A percentile compares a stretch with the other conserved stretches of the same genome.
Evolutionary conservation across 2,113 vertebrate species (phyloP).

Genomic region (Erinaceus europaeus): DNA sequence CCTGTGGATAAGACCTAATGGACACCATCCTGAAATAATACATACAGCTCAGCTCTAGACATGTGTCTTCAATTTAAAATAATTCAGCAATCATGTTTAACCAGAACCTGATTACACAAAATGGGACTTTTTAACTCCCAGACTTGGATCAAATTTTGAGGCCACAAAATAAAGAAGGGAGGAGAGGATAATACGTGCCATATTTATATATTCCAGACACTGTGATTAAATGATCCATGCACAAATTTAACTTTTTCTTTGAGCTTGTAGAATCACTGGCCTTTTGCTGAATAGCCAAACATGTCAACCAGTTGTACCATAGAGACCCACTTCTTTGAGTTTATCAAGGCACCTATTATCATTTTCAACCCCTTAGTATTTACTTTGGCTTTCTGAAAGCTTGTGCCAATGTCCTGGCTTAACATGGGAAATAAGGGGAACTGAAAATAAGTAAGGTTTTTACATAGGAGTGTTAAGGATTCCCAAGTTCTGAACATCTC

Average conservation of each 20-base stretch:
- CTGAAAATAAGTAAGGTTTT: neutral
- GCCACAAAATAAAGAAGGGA: conserved; percentile 61
- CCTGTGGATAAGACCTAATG: conserved; percentile 86
- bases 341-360: conserved; percentile 77
- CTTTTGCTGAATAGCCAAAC: too few relatives aligned
- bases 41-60: conserved; percentile 81
- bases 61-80: conserved; percentile 91
- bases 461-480: neutral
- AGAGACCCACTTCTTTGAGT: conserved; percentile 82
- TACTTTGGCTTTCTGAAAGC: conserved; percentile 72
- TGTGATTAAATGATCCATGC: conserved; percentile 78
- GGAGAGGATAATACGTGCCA: conserved; percentile 58
- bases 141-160: conserved; percentile 87
- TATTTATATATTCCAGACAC: conserved; percentile 84
- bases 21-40: conserved; percentile 89
- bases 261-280: too few relatives aligned
- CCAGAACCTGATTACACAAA: conserved; percentile 91
- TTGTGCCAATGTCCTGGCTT: neutral
- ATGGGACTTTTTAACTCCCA: conserved; percentile 89
- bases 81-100: conserved; percentile 91
- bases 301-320: too few relatives aligned
- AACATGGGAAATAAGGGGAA: neutral
- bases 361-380: conserved; percentile 72
- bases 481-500: neutral
- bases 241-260: conserved; percentile 81